Conservation (phyloP, 2,888 invertebrate genomes). For the Anticlea derivata region DNA sequence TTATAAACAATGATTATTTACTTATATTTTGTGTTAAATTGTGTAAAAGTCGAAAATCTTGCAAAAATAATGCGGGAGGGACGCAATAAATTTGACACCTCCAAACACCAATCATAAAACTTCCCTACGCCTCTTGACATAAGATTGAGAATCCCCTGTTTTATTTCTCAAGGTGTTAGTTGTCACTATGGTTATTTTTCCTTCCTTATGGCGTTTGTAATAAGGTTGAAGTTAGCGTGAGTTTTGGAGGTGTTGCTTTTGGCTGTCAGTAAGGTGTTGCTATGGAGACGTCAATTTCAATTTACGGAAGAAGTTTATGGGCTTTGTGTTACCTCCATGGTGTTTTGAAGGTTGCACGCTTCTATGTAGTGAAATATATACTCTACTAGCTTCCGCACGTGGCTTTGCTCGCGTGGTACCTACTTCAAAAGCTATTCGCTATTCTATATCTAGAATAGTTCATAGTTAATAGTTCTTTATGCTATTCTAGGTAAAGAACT, state of each 20-base stretch:
- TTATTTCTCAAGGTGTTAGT: neutral
- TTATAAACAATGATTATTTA: no score
- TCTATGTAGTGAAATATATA: neutral
- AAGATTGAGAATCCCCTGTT: slow-evolving; percentile 1
- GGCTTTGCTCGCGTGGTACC: no score
- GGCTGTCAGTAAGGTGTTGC: slow-evolving; percentile 10
- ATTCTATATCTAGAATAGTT: no score
- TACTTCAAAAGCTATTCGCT: no score
- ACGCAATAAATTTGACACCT: slow-evolving; percentile 18
- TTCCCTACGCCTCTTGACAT: neutral
- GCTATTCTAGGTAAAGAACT: no score
- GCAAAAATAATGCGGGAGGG: slow-evolving; percentile 8
- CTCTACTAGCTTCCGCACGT: no score
- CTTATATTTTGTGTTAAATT: slow-evolving; percentile 9
- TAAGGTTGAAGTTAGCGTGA: slow-evolving; percentile 8
- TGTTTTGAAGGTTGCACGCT: slow-evolving; percentile 11
- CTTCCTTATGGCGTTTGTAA: neutral
- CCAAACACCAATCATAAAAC: neutral
- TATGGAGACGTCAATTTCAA: slow-evolving; percentile 9
- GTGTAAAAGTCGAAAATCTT: slow-evolving; percentile 19
- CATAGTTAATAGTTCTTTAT: no score
- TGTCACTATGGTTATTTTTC: slow-evolving; percentile 8
- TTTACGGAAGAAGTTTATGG: slow-evolving; percentile 11
- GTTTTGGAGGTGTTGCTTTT: neutral
- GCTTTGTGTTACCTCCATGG: slow-evolving; percentile 5